A percentile compares a stretch with the other conserved stretches of the same genome.
These are phyloP conservation scores for Chloroceryle inda DNA, from an alignment of 2,797 vertebrate genomes.

Conservation along the genomic window DNA sequence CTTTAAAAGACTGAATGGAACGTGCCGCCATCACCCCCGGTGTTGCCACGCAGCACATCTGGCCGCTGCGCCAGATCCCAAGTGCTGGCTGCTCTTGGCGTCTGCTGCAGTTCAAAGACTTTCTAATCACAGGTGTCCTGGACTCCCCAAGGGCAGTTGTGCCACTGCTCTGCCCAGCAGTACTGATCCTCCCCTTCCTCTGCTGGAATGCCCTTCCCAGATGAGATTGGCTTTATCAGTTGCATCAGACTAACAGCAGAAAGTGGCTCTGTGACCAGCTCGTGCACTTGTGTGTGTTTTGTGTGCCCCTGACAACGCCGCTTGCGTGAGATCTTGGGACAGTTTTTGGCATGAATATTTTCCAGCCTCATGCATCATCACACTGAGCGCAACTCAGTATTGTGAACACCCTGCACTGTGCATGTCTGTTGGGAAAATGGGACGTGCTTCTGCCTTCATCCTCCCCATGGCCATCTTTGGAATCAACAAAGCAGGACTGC, in stretches of 20 bases:
- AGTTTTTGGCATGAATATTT: not conserved
- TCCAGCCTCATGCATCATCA: not conserved
- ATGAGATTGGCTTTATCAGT: not conserved
- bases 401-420: not conserved
- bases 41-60: not conserved
- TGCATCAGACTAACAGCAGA: not conserved
- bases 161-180: not conserved
- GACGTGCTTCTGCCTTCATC: not conserved
- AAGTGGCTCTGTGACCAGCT: not conserved
- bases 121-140: too few species aligned
- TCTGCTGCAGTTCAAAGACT: not conserved
- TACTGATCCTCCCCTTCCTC: not conserved
- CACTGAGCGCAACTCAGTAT: not conserved
- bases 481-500: too few species aligned
- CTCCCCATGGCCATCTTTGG: not conserved
- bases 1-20: not conserved
- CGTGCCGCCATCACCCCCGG: not conserved
- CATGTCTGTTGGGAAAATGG: not conserved
- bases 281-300: not conserved
- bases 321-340: too few species aligned
- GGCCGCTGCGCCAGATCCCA: rapidly evolving
- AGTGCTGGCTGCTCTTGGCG: not conserved
- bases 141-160: not conserved
- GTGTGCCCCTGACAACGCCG: not conserved
- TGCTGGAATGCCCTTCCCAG: not conserved